These are phyloP conservation scores for Allophyes oxyacanthae DNA, from an alignment of 2,888 invertebrate species.

Conservation along the genomic window DNA sequence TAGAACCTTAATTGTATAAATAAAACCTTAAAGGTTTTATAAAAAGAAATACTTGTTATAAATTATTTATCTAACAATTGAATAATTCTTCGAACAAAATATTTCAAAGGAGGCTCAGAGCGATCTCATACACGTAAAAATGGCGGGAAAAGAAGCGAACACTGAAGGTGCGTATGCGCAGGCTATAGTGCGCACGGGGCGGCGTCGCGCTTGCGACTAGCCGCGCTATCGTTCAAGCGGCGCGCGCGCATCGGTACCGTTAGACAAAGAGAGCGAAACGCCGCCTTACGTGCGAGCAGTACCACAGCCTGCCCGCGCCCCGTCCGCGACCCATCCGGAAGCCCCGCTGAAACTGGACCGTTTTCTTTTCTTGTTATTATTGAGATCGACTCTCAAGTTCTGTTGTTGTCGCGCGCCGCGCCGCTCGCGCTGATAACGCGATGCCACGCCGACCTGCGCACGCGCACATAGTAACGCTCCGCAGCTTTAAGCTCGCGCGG, in stretches of 20 bases:
- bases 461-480: constrained; percentile 77
- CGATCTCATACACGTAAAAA: constrained; percentile 73
- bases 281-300: constrained; percentile 74
- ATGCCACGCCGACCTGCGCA: constrained; percentile 85
- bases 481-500: constrained; percentile 82
- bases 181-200: constrained; percentile 64
- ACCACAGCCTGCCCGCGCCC: constrained; percentile 74
- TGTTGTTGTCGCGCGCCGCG: constrained; percentile 88
- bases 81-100: constrained; percentile 1
- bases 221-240: constrained; percentile 81
- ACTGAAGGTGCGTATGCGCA: constrained; percentile 32
- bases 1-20: constrained; percentile 13
- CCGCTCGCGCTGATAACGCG: constrained; percentile 88
- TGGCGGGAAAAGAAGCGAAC: constrained; percentile 64
- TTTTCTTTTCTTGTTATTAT: constrained; percentile 90
- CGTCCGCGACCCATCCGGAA: constrained; percentile 88
- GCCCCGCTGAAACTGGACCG: constrained; percentile 89
- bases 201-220: constrained; percentile 84
- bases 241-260: constrained; percentile 78
- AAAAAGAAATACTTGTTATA: constrained; percentile 1
- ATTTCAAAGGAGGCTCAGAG: constrained; percentile 15
- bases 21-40: neutral
- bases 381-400: constrained; percentile 88
- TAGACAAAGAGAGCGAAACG: constrained; percentile 82
- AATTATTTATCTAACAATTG: constrained; percentile 2